Evolutionary conservation across 2,888 invertebrate genomes (phyloP).

Genomic region (Drosophila trichaetosa): DNA sequence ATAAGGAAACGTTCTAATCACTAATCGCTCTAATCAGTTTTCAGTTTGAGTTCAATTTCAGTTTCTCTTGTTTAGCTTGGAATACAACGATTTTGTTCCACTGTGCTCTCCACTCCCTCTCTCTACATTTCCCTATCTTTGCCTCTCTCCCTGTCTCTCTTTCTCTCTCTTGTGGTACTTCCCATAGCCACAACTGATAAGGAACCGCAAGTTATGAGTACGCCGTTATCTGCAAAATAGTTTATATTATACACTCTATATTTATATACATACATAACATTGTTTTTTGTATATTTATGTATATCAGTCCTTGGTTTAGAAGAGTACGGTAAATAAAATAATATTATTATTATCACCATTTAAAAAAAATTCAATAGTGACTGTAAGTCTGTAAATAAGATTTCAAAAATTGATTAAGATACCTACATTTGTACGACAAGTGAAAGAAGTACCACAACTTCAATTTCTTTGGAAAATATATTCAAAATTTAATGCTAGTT

Average conservation of each 20-base stretch:
- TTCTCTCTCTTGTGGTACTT: neutral
- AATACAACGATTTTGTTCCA: neutral
- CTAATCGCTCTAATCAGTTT: conserved; percentile 19
- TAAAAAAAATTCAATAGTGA: neutral
- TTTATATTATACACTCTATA: neutral
- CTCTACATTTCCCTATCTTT: neutral
- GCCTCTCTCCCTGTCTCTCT: neutral
- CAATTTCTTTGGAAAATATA: neutral
- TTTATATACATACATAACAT: neutral
- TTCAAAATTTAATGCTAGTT: neutral
- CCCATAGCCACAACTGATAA: neutral
- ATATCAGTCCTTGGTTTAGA: neutral
- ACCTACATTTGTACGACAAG: neutral
- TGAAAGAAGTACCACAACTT: neutral
- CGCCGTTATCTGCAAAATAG: neutral
- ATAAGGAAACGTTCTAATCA: neutral
- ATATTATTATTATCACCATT: neutral
- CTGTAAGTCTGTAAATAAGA: neutral
- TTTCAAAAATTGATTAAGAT: neutral
- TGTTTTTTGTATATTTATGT: neutral
- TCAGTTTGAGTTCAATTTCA: neutral
- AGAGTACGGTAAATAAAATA: neutral
- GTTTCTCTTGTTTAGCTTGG: neutral
- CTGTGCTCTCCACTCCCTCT: neutral
- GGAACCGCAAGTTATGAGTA: neutral